phyloP scores from a whole-genome alignment of 2,888 invertebrate genomes.

The Metacarcinus magister region DNA sequence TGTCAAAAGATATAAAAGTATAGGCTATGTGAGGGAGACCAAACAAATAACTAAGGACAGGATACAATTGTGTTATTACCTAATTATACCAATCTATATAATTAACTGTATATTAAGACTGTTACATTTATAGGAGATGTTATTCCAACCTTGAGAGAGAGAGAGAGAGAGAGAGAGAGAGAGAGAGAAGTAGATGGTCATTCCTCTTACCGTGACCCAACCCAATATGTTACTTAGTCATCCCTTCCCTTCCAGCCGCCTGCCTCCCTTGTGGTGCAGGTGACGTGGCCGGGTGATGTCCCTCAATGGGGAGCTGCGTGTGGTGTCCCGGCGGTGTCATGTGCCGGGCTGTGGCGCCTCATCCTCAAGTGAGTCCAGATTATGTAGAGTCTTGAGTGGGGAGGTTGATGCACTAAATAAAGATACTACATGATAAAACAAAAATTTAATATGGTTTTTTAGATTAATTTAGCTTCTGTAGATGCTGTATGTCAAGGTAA shows the following conservation, averaged over 20 bases:
- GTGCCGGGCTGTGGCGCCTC: slow-evolving; percentile 75
- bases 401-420: neutral
- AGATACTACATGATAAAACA: neutral
- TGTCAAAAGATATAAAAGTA: no score
- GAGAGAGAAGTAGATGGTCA: no score
- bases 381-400: neutral
- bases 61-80: no score
- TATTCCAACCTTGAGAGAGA: no score
- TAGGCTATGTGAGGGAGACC: no score
- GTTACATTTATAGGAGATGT: no score
- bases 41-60: no score
- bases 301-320: slow-evolving; percentile 67
- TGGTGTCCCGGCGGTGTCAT: slow-evolving; percentile 72
- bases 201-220: no score
- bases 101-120: no score
- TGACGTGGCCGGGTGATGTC: slow-evolving; percentile 66
- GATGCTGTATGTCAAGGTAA: neutral
- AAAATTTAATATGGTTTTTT: neutral
- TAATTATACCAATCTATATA: no score
- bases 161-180: no score
- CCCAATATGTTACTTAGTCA: neutral
- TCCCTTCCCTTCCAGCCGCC: neutral
- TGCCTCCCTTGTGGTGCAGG: neutral
- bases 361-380: slow-evolving; percentile 57
- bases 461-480: neutral